Evolutionary conservation across 2,888 invertebrate genomes (phyloP), one percentile per base, ranked within the genome.

Genomic region (Andricus quercusramuli): DNA sequence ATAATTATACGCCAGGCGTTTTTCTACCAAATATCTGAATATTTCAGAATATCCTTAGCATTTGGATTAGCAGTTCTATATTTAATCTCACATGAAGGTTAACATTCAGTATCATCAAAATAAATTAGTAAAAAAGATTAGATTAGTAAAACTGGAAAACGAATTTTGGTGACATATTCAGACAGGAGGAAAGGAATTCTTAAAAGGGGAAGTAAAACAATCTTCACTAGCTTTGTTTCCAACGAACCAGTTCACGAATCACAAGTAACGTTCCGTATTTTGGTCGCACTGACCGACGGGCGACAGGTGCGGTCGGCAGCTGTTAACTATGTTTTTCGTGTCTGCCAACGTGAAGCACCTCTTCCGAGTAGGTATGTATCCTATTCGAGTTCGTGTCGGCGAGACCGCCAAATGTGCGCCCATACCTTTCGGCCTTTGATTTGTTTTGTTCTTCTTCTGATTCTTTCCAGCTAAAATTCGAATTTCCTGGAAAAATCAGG

Each of bases 281-380:
- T 85, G 87, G 89, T 91, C 90, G 87, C 86, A 86, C 88, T 91
- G 91, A 91, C 90, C 89, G 90, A 91, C 89, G 80, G 79, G 80
- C 87, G 86, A 89, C 90, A 90, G 90, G 90, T 90, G 90, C 89
- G 79, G 81, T 79, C 78, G 84, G 86, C 90, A 90, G 90, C 90
- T 90, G 90, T 88, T 88, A 83, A 87, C 88, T 84, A 87, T 85
- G 88, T 87, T 88, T 89, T 88, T 90, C 86, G 83, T 86, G 85
- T 88, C 88, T 85, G 87, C 82, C 84, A 83, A 81, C 79, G 80
- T 82, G 82, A 78, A 82, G 81, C 81, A 79, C 77, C 83, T 79
- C 81, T 84, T 81, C 78, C 68, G 47, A 68, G 47, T 68, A 68
- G 81, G 80, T 78, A 79, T 80, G 78, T 51, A 79, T n/a, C 79